Conservation (phyloP, 2,797 vertebrate genomes). For the Phalanger gymnotis region DNA sequence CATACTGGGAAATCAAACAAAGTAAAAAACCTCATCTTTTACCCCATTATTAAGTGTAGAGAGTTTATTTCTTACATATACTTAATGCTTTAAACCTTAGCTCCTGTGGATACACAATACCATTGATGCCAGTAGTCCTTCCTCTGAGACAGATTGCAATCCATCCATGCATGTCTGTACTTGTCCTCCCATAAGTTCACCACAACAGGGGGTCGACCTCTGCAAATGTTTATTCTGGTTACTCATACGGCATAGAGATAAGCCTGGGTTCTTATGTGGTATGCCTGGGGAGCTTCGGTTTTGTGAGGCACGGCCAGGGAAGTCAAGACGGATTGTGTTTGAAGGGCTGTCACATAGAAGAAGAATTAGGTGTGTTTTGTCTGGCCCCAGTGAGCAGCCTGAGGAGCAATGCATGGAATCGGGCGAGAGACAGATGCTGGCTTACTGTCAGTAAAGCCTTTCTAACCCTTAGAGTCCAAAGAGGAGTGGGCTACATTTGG, state of each 20-base stretch:
- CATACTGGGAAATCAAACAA: conserved; percentile 17
- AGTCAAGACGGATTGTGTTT: not conserved
- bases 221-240: not conserved
- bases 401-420: not conserved
- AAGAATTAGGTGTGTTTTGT: not conserved
- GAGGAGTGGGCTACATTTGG: not conserved
- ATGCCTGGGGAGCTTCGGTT: not conserved
- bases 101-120: not conserved
- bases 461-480: not conserved
- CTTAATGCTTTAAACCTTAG: not conserved
- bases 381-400: not conserved
- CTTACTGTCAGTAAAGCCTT: not conserved
- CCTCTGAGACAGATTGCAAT: not conserved
- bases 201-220: not conserved
- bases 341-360: not conserved
- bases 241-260: not conserved
- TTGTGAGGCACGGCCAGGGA: not conserved
- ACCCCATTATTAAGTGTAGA: not conserved
- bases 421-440: not conserved
- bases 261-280: not conserved
- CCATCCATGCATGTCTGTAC: not conserved
- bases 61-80: conserved; percentile 33
- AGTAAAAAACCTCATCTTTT: not conserved
- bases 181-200: not conserved
- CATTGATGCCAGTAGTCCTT: not conserved